A percentile compares a stretch with the other conserved stretches of the same genome.
These are phyloP conservation scores for Ischnus inquisitorius DNA, from an alignment of 2,888 invertebrate species.

Conservation along the genomic window DNA sequence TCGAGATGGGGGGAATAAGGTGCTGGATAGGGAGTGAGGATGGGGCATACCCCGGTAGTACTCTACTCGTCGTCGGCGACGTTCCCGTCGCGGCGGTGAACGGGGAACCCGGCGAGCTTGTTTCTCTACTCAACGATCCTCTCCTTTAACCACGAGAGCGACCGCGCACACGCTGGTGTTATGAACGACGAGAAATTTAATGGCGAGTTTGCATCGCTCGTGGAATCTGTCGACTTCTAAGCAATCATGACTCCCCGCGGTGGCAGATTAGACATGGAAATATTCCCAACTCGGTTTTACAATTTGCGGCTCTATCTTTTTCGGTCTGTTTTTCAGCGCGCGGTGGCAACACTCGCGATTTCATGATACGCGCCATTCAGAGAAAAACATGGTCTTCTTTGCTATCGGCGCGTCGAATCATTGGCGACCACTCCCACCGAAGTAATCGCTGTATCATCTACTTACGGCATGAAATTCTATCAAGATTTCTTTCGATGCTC, in stretches of 20 bases:
- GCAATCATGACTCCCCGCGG: neutral
- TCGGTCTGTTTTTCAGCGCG: neutral
- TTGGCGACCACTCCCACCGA: neutral
- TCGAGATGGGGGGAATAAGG: constrained; percentile 47
- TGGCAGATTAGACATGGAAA: neutral
- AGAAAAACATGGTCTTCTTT: constrained; percentile 28
- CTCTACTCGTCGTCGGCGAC: constrained; percentile 9
- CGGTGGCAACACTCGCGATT: constrained; percentile 40
- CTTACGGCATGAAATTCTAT: neutral
- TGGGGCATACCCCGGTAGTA: constrained; percentile 6
- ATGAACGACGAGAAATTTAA: neutral
- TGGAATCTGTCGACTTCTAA: neutral
- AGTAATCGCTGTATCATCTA: neutral
- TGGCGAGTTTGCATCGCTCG: neutral
- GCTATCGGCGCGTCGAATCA: constrained; percentile 5
- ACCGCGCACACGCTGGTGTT: neutral
- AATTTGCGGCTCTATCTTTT: neutral
- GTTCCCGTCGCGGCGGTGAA: constrained; percentile 11
- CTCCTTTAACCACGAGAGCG: constrained; percentile 10
- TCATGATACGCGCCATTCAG: constrained; percentile 40
- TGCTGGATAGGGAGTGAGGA: constrained; percentile 30
- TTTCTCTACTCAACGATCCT: constrained; percentile 25
- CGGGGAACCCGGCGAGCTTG: constrained; percentile 45
- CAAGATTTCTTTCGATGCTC: no score
- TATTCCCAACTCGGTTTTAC: neutral